Base-by-base conservation (phyloP, 1,140 invertebrate genomes). In the Cheumatopsyche charites region DNA sequence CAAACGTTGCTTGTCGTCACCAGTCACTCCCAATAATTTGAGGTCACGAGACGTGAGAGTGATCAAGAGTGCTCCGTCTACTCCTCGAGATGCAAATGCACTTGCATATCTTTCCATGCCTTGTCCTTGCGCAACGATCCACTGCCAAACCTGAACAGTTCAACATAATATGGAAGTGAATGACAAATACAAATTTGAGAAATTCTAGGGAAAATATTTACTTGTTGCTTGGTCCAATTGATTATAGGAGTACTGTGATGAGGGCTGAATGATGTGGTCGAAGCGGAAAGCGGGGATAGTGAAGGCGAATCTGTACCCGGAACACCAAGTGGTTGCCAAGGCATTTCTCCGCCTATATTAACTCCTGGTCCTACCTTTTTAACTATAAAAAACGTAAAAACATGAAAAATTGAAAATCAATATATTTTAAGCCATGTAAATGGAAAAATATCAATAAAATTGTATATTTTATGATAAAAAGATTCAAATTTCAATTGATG, bases 211-310 rank as follows among this genome's bases (percentile, higher is more conserved):
- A 47, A 47, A 47, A 47, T 47, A 47, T 47, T 6, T 80, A 93
- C 93, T 87, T 95, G 92, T 80, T 95, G 92, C 80, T 92, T 92
- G 73, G 88, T 92, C 94, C 94, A 97, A 77, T 94, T 92, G 21
- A 87, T 86, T 61, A 95, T 89, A 4, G 91, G 89, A 17, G 86
- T 87, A 52, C 86, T 87, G 75, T 91, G 90, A 74, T 62, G 77
- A 63, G 76, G 77, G 52, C 67, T 76, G 45, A 77, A 79, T 65
- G 78, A 79, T 36, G 77, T 73, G 26, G 78, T 78, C 75, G 82
- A 73, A 17, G 75, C 80, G 73, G 80, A 80, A 63, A 83, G 79
- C 73, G 80, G 81, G 29, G 79, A 79, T 77, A 83, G 80, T 36
- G 80, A 80, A 73, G 80, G 81, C 36, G 79, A 79, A 76, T 84